phyloP scores from a whole-genome alignment of 1,140 invertebrate genomes.

The Helicoverpa zea region DNA sequence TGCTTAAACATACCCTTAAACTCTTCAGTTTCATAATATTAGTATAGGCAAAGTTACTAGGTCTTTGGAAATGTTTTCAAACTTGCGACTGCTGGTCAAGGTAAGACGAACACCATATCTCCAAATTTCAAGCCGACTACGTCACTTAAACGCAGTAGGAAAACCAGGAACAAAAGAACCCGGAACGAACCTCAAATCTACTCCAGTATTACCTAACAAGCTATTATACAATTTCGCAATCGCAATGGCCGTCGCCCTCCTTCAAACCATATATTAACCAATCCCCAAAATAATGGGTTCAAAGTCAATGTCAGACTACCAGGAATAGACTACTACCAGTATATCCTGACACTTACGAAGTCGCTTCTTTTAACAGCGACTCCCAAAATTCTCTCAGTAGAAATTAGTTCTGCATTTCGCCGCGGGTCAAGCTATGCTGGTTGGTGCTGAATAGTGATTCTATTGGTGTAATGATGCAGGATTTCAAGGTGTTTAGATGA shows the following conservation, averaged over 20 bases:
- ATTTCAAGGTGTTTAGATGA: background rate
- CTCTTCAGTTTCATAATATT: no score
- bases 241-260: conserved; percentile 43
- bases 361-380: background rate
- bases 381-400: background rate
- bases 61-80: no score
- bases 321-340: background rate
- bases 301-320: conserved; percentile 45
- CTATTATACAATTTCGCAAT: conserved; percentile 29
- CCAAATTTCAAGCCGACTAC: no score
- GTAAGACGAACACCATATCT: no score
- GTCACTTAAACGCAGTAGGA: conserved; percentile 3
- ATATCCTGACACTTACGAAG: background rate
- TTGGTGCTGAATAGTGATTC: background rate
- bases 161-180: background rate
- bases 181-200: conserved; percentile 18
- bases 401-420: background rate
- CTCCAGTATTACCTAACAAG: conserved; percentile 21
- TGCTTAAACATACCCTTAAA: no score
- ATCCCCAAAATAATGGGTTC: conserved; percentile 37
- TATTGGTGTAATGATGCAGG: background rate
- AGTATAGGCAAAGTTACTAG: no score
- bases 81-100: no score
- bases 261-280: conserved; percentile 34
- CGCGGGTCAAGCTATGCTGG: conserved; percentile 4